phyloP scores from a whole-genome alignment of 2,888 invertebrate genomes.

The Syrista parreyssii region DNA sequence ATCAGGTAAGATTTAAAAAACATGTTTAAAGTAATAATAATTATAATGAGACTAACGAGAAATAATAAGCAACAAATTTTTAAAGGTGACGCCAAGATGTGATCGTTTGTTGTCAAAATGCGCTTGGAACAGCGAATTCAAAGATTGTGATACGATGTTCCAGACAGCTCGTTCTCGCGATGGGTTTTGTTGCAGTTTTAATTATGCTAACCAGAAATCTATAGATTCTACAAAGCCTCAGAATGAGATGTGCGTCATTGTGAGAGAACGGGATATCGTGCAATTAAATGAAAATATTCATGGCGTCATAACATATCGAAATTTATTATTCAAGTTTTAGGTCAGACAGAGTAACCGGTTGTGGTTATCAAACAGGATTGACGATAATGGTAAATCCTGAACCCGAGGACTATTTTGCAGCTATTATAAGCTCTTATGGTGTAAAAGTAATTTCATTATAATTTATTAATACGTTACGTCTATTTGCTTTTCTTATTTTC shows the following conservation, averaged over 20 bases:
- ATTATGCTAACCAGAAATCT: slow-evolving; percentile 67
- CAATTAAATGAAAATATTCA: not conserved
- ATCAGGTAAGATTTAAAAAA: slow-evolving; percentile 29
- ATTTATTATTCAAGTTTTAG: slow-evolving; percentile 30
- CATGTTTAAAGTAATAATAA: not conserved
- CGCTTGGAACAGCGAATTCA: slow-evolving; percentile 71
- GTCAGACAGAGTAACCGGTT: slow-evolving; percentile 74
- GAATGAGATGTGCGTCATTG: slow-evolving; percentile 29
- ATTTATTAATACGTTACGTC: not conserved
- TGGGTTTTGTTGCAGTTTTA: slow-evolving; percentile 75
- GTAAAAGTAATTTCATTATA: slow-evolving; percentile 66
- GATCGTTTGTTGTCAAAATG: slow-evolving; percentile 68
- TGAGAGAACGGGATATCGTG: not conserved
- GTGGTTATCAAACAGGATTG: slow-evolving; percentile 77
- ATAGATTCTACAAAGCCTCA: slow-evolving; percentile 52
- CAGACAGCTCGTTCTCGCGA: slow-evolving; percentile 66
- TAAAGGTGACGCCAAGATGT: slow-evolving; percentile 70
- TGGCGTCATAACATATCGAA: not conserved
- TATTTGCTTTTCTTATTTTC: slow-evolving; percentile 4
- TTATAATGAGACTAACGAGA: not conserved
- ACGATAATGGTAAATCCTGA: slow-evolving; percentile 71
- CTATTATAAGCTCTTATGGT: slow-evolving; percentile 73
- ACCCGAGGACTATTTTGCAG: slow-evolving; percentile 73
- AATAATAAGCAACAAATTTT: slow-evolving; percentile 10
- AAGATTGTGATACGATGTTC: slow-evolving; percentile 69